phyloP scores from a whole-genome alignment of 2,888 invertebrate species.

The Papilio demoleus region DNA sequence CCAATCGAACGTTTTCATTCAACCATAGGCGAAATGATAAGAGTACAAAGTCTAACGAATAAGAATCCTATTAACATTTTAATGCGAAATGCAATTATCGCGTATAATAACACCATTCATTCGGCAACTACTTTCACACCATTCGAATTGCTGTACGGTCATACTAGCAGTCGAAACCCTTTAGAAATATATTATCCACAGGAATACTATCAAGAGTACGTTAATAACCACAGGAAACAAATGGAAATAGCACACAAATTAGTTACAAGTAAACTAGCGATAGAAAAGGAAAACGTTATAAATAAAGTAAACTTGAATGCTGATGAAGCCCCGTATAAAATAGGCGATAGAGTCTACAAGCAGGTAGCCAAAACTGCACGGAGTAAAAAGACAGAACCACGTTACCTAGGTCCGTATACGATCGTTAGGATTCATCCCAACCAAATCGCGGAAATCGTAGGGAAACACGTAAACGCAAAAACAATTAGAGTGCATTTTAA shows the following conservation, averaged over 20 bases:
- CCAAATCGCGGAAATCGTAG: constrained; percentile 12
- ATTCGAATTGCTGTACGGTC: constrained; percentile 9
- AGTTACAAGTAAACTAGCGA: not conserved
- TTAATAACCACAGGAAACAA: constrained; percentile 4
- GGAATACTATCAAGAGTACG: constrained; percentile 16
- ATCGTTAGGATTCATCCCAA: not conserved
- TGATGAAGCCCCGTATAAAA: not conserved
- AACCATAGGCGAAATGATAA: constrained; percentile 14
- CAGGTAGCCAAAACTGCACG: constrained; percentile 2
- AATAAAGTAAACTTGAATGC: not conserved
- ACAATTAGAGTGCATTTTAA: constrained; percentile 29
- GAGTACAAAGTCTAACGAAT: not conserved
- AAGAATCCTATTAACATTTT: constrained; percentile 2
- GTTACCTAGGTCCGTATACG: constrained; percentile 3
- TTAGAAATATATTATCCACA: not conserved
- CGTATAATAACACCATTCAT: constrained; percentile 8
- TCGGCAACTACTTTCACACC: constrained; percentile 2
- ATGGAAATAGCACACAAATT: constrained; percentile 18
- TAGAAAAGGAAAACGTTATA: not conserved
- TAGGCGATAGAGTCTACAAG: constrained; percentile 1
- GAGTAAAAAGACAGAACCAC: constrained; percentile 16
- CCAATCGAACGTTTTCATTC: not conserved
- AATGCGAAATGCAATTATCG: constrained; percentile 10
- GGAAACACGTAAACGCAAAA: constrained; percentile 11
- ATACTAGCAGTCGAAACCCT: constrained; percentile 2